Evolutionary conservation across 2,113 vertebrate genomes (phyloP), one percentile per base, ranked within the genome.

Genomic region (Shinisaurus crocodilurus): DNA sequence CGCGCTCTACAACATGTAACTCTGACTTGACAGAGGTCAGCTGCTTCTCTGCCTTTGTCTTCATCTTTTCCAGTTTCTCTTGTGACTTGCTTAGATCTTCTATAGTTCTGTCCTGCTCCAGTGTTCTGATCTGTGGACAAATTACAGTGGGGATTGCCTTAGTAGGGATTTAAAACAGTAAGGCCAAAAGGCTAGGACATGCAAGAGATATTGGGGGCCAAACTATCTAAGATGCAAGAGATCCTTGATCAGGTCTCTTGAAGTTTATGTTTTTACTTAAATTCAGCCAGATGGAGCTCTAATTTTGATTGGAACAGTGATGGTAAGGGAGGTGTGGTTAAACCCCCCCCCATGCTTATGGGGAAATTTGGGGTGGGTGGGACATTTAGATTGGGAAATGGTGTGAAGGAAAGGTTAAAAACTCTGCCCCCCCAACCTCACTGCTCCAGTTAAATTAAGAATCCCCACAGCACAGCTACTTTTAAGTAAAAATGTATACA

Each of bases 51-150:
- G 96, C 96, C 85, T 97, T 96, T 90, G 96, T 95, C 94, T 98
- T 99, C 96, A 96, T 97, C 94, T 97, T 97, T 96, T 96, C 97
- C 96, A 99, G 94, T 89, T 96, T 96, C 27, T 95, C 96, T 96
- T 98, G 95, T 92, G 96, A 98, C 91, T 97, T 97, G 85, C 4
- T 98, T 94, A 98, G 96, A 91, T 98, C 97, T 92, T 98, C 98
- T 90, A 98, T 96, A 84, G 91, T 96, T 97, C 97, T 97, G 91
- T 92, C 97, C 96, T 99, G 98, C 86, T 99, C 98, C 96, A 96
- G 91, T 74, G 96, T 98, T 97, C 97, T 98, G 87, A 98, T 96
- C 98, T 99, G 13, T 82, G 93, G 57, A 75, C 9, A 70, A 80
- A 79, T 45, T 83, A 27, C 50, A 83, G 20, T 60, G 18, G 43